These are phyloP conservation scores for Chloroclysta siterata DNA, from an alignment of 2,888 invertebrate genomes.

Conservation along the genomic window DNA sequence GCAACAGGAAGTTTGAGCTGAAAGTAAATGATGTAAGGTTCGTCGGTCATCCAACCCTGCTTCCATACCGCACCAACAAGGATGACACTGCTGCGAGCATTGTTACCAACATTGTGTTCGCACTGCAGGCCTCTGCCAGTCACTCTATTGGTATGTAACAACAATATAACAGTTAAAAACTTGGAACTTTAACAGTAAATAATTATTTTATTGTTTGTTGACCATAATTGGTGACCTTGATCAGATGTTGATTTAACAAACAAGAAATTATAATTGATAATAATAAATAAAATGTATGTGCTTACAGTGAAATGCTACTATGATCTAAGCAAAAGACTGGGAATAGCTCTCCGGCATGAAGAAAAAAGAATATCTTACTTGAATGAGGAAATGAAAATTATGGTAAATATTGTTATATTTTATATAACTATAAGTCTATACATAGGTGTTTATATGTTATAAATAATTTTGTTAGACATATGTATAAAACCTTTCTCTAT, in stretches of 20 bases:
- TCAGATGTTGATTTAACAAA: no score
- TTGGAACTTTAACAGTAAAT: no score
- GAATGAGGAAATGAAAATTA: slow-evolving; percentile 94
- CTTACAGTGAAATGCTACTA: slow-evolving; percentile 94
- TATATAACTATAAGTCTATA: neutral
- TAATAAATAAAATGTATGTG: neutral
- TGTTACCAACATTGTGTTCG: slow-evolving; percentile 95
- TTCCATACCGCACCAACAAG: slow-evolving; percentile 88
- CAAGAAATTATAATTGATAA: no score
- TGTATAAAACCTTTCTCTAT: no score
- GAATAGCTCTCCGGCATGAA: slow-evolving; percentile 95
- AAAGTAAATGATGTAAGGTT: slow-evolving; percentile 98
- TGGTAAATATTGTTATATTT: slow-evolving; percentile 84
- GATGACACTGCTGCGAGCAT: slow-evolving; percentile 89
- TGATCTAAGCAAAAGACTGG: slow-evolving; percentile 95
- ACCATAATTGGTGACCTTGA: no score
- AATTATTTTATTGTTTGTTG: no score
- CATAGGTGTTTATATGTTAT: neutral
- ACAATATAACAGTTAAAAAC: no score
- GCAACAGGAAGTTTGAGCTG: slow-evolving; percentile 95
- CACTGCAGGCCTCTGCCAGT: slow-evolving; percentile 94
- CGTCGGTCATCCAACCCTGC: slow-evolving; percentile 95
- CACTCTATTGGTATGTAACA: slow-evolving; percentile 90
- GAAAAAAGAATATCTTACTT: slow-evolving; percentile 95
- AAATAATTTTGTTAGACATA: no score